A percentile compares a stretch with the other conserved stretches of the same genome.
Conservation (phyloP, 2,113 vertebrate genomes). For the Catharus minimus region DNA sequence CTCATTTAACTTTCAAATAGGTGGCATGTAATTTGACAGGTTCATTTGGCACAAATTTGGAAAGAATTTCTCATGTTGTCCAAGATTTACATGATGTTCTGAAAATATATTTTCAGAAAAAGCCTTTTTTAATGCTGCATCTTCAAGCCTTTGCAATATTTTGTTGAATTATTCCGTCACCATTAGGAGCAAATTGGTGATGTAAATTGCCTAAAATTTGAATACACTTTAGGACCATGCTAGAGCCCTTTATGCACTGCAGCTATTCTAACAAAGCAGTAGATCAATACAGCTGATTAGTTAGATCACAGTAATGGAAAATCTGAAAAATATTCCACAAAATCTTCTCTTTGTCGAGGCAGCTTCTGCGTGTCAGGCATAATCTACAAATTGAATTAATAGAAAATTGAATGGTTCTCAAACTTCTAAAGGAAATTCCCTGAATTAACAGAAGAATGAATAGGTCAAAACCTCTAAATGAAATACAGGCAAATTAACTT, state of each 20-base stretch:
- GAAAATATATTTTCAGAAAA: not conserved
- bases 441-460: not conserved
- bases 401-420: not conserved
- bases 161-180: not conserved
- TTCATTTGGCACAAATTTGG: not conserved
- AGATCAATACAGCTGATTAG: not conserved
- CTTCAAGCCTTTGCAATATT: not conserved
- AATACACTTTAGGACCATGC: not conserved
- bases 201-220: not conserved
- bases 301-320: not conserved
- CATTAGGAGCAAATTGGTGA: not conserved
- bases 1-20: conserved; percentile 42
- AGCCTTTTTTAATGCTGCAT: not conserved
- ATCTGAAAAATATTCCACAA: not conserved
- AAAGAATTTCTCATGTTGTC: conserved; percentile 3
- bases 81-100: not conserved
- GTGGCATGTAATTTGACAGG: not conserved
- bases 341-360: not conserved
- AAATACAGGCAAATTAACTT: not conserved
- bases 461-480: not conserved
- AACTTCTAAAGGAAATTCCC: not conserved
- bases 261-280: not conserved
- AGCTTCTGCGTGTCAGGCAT: not conserved
- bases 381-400: not conserved
- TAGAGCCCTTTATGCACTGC: not conserved